Conservation (phyloP, 2,113 vertebrate genomes). For the Merops nubicus region DNA sequence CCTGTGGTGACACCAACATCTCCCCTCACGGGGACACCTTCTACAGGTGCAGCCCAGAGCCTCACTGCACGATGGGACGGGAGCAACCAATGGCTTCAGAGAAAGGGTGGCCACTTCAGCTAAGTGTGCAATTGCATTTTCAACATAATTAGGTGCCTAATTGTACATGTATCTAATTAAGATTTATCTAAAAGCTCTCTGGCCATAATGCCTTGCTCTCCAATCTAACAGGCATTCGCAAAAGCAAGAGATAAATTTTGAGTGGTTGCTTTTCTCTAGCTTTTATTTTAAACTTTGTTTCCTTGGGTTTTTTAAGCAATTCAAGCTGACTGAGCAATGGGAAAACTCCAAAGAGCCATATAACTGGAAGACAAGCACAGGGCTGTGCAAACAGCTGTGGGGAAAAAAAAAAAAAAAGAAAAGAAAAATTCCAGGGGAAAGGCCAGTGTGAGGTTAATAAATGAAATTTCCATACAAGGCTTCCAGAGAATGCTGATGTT, state of each 20-base stretch:
- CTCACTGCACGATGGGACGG: neutral
- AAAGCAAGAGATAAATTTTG: neutral
- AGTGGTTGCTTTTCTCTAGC: neutral
- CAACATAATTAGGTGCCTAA: slow-evolving; percentile 60
- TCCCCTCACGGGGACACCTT: rapidly evolving
- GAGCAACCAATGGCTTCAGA: neutral
- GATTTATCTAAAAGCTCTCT: slow-evolving; percentile 29
- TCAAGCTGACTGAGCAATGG: neutral
- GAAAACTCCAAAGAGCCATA: neutral
- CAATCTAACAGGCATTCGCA: neutral
- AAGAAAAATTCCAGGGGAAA: neutral
- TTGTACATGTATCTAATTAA: slow-evolving; percentile 11
- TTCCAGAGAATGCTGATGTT: neutral
- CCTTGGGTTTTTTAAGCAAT: neutral
- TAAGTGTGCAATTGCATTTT: slow-evolving; percentile 36
- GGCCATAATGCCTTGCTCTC: neutral
- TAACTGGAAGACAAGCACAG: neutral
- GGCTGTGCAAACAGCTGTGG: neutral
- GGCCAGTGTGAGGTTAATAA: neutral
- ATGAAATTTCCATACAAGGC: neutral
- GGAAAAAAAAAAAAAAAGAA: neutral
- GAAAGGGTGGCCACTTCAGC: neutral
- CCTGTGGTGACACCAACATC: neutral
- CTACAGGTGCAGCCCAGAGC: neutral
- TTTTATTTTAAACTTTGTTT: neutral